These are phyloP conservation scores for Peromyscus maniculatus DNA, from an alignment of 2,113 vertebrate species.

Conservation along the genomic window DNA sequence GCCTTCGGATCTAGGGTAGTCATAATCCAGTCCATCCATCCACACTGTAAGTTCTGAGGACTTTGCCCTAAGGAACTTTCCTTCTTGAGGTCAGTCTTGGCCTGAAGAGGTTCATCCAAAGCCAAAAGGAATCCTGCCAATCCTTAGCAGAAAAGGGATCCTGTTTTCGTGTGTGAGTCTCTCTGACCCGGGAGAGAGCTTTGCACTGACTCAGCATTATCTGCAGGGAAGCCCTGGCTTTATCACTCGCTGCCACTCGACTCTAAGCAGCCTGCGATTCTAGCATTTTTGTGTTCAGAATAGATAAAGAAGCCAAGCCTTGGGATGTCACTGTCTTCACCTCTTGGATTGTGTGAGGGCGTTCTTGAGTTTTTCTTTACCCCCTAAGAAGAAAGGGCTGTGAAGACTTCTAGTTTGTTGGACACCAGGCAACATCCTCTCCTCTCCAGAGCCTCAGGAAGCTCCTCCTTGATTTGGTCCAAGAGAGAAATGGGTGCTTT, in stretches of 20 bases:
- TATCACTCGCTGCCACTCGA: not conserved
- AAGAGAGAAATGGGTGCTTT: constrained; percentile 32
- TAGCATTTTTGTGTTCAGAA: not conserved
- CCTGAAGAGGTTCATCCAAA: not conserved
- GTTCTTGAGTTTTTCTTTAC: constrained; percentile 13
- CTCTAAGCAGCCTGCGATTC: not conserved
- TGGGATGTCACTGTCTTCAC: not conserved
- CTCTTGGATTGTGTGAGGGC: not conserved
- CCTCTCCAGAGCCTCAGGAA: not conserved
- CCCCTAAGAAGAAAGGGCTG: not conserved
- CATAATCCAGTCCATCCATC: not conserved
- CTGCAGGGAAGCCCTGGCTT: not conserved
- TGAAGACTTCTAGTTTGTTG: not conserved
- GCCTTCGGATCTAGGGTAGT: not conserved
- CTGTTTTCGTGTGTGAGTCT: too few species aligned
- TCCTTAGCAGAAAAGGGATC: not conserved
- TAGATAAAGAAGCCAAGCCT: not conserved
- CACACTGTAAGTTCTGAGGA: not conserved
- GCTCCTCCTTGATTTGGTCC: not conserved
- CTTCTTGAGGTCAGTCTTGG: not conserved
- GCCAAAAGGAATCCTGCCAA: not conserved
- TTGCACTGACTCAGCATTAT: not conserved
- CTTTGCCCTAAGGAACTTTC: not conserved
- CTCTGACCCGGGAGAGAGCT: not conserved
- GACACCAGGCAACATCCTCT: not conserved